A percentile compares a stretch with the other conserved stretches of the same genome.
Conservation (phyloP, 2,888 invertebrate species). For the Eupithecia dodoneata region DNA sequence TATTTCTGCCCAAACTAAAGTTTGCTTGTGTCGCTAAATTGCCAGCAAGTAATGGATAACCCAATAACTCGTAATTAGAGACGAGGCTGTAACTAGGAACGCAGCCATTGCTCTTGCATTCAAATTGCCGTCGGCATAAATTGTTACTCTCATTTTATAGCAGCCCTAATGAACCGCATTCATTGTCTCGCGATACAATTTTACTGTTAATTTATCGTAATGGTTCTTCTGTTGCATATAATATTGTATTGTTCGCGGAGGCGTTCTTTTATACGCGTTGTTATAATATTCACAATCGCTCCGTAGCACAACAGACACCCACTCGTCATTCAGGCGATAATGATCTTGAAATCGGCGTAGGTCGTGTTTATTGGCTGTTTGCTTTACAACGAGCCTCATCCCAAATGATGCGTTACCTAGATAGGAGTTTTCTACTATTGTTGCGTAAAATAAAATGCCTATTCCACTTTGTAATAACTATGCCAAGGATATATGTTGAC, state of each 20-base stretch:
- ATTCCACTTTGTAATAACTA: constrained; percentile 39
- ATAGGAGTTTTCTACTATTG: constrained; percentile 45
- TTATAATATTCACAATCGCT: constrained; percentile 75
- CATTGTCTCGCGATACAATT: constrained; percentile 67
- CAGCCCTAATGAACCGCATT: constrained; percentile 69
- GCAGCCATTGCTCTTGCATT: constrained; percentile 61
- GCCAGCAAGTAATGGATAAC: constrained; percentile 49
- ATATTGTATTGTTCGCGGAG: constrained; percentile 54
- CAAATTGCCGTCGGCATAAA: constrained; percentile 61
- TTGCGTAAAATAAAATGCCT: constrained; percentile 44
- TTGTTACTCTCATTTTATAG: constrained; percentile 65
- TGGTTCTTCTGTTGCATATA: constrained; percentile 60
- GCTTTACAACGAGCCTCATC: constrained; percentile 52
- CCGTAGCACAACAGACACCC: constrained; percentile 69
- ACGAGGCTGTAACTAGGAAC: constrained; percentile 54
- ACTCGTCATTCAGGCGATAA: constrained; percentile 69
- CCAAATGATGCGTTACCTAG: constrained; percentile 46
- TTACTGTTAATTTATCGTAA: constrained; percentile 72
- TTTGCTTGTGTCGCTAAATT: constrained; percentile 42
- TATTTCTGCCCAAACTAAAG: constrained; percentile 20
- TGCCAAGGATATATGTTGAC: constrained; percentile 47
- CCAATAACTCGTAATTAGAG: constrained; percentile 69
- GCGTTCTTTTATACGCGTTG: constrained; percentile 56
- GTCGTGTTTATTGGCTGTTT: constrained; percentile 73
- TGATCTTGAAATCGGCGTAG: constrained; percentile 79